phyloP scores from a whole-genome alignment of 2,113 vertebrate genomes.

The Ursus arctos region DNA sequence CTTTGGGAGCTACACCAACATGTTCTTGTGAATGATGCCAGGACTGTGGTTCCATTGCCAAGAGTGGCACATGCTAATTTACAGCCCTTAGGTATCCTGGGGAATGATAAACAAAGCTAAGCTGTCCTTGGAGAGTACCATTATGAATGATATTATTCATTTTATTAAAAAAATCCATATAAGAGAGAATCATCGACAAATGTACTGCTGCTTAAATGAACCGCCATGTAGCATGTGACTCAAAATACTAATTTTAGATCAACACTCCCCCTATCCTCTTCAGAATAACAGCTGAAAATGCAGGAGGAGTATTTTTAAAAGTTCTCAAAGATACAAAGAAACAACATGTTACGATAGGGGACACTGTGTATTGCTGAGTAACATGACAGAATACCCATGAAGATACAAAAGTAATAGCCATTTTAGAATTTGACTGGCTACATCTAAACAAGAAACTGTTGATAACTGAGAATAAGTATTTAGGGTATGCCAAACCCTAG shows the following conservation, averaged over 20 bases:
- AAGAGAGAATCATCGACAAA: background rate
- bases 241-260: constrained; percentile 48
- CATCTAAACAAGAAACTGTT: background rate
- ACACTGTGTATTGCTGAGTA: background rate
- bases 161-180: background rate
- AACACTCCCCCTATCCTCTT: background rate
- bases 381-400: background rate
- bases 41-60: background rate
- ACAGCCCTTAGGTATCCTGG: background rate
- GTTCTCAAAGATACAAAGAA: constrained; percentile 11
- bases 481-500: background rate
- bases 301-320: background rate
- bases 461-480: background rate
- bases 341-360: background rate
- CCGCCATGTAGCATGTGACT: background rate
- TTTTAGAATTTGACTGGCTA: background rate
- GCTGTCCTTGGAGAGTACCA: background rate
- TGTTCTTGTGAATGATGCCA: constrained; percentile 45
- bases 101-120: background rate
- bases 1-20: constrained; percentile 1
- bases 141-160: background rate
- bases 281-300: constrained; percentile 24
- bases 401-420: constrained; percentile 14
- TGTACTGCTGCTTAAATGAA: constrained; percentile 8
- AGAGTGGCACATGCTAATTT: constrained; percentile 64